These are phyloP conservation scores for Piscicola geometra DNA, from an alignment of 2,888 invertebrate genomes.

Conservation along the genomic window DNA sequence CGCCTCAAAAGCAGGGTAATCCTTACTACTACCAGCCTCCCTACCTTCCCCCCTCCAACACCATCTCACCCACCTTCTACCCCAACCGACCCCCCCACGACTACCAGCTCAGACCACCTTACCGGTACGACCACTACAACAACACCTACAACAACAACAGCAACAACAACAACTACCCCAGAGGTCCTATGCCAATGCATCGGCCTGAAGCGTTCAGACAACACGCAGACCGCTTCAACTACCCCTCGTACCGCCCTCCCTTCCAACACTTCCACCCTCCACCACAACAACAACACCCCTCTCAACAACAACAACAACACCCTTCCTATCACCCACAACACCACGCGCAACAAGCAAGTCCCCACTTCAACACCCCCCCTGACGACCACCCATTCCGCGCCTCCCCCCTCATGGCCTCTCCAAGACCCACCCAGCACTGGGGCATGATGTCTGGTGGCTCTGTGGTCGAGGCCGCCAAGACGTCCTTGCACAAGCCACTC, in stretches of 20 bases:
- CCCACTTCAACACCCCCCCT: background rate
- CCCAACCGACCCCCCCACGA: background rate
- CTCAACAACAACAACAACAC: background rate
- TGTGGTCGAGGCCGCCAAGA: conserved; percentile 32
- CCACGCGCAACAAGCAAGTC: background rate
- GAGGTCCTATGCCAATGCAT: background rate
- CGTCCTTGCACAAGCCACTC: background rate
- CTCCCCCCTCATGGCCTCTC: background rate
- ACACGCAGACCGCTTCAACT: background rate
- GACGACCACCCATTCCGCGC: background rate
- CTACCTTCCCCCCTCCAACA: background rate
- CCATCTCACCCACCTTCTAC: background rate
- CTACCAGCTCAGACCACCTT: background rate
- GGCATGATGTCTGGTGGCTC: conserved; percentile 39
- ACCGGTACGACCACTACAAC: background rate
- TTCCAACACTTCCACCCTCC: conserved; percentile 6
- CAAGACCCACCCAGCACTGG: conserved; percentile 33
- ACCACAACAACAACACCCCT: background rate
- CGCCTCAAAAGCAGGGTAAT: background rate
- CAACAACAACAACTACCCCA: conserved; percentile 2
- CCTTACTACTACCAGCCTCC: background rate
- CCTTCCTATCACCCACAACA: background rate
- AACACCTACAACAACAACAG: background rate
- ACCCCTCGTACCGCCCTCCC: background rate
- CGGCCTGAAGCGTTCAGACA: background rate